Conservation (phyloP, 2,113 vertebrate genomes). For the Charadrius vociferus region DNA sequence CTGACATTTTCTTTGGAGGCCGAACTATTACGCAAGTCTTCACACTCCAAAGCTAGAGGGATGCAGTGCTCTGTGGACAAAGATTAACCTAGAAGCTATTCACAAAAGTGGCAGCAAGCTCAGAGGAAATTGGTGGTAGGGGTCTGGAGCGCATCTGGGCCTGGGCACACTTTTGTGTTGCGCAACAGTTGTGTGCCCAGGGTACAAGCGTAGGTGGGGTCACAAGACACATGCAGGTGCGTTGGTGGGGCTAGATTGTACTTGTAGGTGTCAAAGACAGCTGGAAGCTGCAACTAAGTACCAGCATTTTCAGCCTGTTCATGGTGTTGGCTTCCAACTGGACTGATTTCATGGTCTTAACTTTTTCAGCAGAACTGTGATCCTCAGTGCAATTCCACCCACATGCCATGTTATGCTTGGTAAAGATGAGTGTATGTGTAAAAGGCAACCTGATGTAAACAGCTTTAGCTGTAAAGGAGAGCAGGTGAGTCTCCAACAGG, state of each 20-base stretch:
- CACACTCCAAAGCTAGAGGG: rapidly evolving
- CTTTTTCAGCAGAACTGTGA: background rate
- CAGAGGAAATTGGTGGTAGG: background rate
- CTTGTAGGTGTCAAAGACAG: background rate
- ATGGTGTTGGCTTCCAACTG: background rate
- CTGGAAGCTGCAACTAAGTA: background rate
- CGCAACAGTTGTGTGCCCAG: background rate
- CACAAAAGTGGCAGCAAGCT: background rate
- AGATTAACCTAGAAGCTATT: background rate
- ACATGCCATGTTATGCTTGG: rapidly evolving
- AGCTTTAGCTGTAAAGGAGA: background rate
- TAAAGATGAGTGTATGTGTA: background rate
- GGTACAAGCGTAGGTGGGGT: background rate
- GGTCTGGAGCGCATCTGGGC: background rate
- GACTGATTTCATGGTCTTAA: background rate
- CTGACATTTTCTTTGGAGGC: background rate
- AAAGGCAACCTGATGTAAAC: background rate
- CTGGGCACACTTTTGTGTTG: background rate
- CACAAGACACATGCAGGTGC: no score
- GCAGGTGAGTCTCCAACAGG: background rate
- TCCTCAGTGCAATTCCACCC: background rate
- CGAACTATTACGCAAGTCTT: background rate
- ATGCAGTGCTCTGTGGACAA: background rate
- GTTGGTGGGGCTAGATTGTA: background rate
- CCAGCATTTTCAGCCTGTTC: background rate